Evolutionary conservation across 2,113 vertebrate species (phyloP).

Genomic region (Calcarius ornatus): DNA sequence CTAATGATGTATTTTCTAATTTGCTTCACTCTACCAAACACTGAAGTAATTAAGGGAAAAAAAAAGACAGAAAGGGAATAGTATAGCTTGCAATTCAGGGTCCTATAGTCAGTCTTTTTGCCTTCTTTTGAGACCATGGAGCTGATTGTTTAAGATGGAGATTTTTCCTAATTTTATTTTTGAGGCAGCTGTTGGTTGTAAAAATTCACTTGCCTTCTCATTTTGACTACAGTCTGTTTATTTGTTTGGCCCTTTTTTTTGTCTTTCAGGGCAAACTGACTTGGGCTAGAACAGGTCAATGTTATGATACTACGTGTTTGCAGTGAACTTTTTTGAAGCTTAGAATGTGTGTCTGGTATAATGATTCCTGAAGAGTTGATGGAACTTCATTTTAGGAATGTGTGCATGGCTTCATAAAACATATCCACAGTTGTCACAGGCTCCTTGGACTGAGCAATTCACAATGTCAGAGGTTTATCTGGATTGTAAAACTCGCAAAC

Average conservation of each 20-base stretch:
- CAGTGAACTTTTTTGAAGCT: not conserved
- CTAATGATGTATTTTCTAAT: not conserved
- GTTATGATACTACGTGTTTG: accelerated
- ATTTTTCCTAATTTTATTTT: not conserved
- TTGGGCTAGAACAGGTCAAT: not conserved
- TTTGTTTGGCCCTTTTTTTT: not conserved
- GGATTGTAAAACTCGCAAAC: not conserved
- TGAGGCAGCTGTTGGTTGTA: not conserved
- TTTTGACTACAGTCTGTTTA: not conserved
- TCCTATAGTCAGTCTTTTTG: not conserved
- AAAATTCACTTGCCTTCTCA: not conserved
- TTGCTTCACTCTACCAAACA: not conserved
- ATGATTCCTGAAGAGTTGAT: not conserved
- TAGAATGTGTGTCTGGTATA: not conserved
- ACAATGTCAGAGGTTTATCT: not conserved
- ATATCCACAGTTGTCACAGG: not conserved
- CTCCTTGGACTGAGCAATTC: not conserved
- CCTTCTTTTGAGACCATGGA: not conserved
- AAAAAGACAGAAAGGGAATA: not conserved
- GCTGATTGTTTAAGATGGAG: not conserved
- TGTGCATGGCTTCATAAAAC: not conserved
- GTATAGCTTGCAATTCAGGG: not conserved
- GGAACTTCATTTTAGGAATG: not conserved
- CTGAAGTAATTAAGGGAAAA: not conserved
- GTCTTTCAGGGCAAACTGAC: not conserved